These are phyloP conservation scores for Drosophila hydei DNA, from an alignment of 1,140 invertebrate genomes.

Conservation along the genomic window DNA sequence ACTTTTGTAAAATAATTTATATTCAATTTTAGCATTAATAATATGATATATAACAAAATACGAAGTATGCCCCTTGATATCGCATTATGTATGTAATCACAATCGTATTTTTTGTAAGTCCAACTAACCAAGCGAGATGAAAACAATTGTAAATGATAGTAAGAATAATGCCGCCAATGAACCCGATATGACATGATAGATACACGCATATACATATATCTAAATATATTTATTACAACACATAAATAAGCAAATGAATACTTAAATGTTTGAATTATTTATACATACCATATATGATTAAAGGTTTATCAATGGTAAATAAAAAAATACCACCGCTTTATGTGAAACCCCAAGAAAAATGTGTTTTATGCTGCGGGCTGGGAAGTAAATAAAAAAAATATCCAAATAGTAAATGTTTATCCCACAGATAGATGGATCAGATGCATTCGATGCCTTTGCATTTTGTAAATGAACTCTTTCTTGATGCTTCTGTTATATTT, in stretches of 20 bases:
- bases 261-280: conserved; percentile 77
- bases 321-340: conserved; percentile 83
- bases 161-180: conserved; percentile 44
- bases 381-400: too few relatives aligned
- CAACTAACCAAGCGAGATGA: conserved; percentile 42
- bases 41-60: conserved; percentile 32
- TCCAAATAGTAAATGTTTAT: too few relatives aligned
- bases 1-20: conserved; percentile 80
- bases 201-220: conserved; percentile 47
- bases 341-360: conserved; percentile 69
- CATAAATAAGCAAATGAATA: conserved; percentile 54
- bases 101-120: conserved; percentile 46
- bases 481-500: too few relatives aligned
- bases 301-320: conserved; percentile 83
- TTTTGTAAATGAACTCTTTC: too few relatives aligned
- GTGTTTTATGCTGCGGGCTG: neutral
- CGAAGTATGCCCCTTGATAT: conserved; percentile 52
- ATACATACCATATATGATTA: conserved; percentile 75
- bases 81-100: conserved; percentile 33
- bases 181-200: conserved; percentile 42
- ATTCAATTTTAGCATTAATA: conserved; percentile 57
- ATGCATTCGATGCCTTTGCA: too few relatives aligned
- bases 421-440: too few relatives aligned
- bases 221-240: conserved; percentile 47
- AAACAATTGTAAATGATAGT: conserved; percentile 60